Evolutionary conservation across 2,113 vertebrate species (phyloP).

Genomic region (Calonectris borealis): DNA sequence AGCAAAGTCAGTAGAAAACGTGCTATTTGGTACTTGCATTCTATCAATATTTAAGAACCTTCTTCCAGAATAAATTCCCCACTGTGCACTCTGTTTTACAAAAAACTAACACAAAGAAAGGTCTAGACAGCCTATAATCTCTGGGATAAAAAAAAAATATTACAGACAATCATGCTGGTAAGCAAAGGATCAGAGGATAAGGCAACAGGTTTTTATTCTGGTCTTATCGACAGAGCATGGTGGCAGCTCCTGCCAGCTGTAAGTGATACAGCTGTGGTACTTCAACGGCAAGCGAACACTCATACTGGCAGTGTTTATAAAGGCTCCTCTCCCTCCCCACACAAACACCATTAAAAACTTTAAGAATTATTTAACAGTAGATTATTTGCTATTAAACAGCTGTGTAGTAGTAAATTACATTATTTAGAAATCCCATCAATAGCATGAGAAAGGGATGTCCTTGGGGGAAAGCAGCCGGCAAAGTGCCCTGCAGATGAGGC

Average conservation of each 20-base stretch:
- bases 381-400: neutral
- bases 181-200: neutral
- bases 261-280: neutral
- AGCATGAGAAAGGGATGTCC: neutral
- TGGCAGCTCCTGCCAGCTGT: neutral
- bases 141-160: neutral
- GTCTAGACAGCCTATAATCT: neutral
- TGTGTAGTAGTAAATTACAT: neutral
- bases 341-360: neutral
- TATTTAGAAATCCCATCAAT: neutral
- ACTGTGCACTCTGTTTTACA: neutral
- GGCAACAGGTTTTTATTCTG: neutral
- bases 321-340: neutral
- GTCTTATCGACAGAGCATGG: neutral
- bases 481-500: neutral
- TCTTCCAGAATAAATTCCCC: neutral
- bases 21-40: neutral
- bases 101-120: neutral
- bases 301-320: neutral
- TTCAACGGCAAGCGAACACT: neutral
- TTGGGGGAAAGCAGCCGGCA: neutral
- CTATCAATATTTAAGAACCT: neutral
- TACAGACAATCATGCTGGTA: neutral
- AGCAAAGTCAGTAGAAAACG: neutral
- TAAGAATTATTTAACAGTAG: neutral